Conservation (phyloP, 2,113 vertebrate species). For the Amphiprion ocellaris region DNA sequence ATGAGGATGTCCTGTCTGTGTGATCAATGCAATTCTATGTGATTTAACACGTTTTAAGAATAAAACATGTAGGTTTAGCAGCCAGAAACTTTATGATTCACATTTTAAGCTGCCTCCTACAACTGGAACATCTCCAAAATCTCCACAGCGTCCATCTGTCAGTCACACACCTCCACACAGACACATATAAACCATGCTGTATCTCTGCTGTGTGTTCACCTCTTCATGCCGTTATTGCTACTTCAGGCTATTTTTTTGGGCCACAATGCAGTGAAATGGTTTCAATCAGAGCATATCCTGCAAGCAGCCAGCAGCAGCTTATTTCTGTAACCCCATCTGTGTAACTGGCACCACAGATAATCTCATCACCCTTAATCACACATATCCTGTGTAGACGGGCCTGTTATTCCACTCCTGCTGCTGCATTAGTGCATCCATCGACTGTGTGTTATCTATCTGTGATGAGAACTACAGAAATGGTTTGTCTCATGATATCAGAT, state of each 20-base stretch:
- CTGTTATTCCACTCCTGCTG: constrained; percentile 48
- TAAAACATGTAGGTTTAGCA: too few species aligned
- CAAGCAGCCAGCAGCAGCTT: constrained; percentile 20
- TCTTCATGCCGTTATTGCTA: background rate
- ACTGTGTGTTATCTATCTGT: constrained; percentile 1
- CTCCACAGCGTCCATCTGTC: background rate
- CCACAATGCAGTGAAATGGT: too few species aligned
- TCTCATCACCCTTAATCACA: constrained; percentile 37
- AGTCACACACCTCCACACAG: background rate
- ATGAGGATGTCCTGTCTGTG: too few species aligned
- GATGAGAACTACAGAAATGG: background rate
- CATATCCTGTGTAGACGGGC: constrained; percentile 28
- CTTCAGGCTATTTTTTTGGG: background rate
- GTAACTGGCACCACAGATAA: constrained; percentile 28
- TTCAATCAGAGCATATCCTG: constrained; percentile 14
- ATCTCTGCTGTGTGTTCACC: too few species aligned
- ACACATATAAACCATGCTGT: background rate
- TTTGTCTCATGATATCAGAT: constrained; percentile 16
- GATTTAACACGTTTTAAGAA: too few species aligned
- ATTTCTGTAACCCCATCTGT: constrained; percentile 37
- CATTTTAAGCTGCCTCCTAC: too few species aligned
- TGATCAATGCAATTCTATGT: too few species aligned
- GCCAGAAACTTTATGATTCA: too few species aligned
- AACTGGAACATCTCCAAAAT: too few species aligned
- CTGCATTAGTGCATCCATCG: background rate